phyloP scores from a whole-genome alignment of 2,797 vertebrate genomes.

The Parauchenoglanis ngamensis region DNA sequence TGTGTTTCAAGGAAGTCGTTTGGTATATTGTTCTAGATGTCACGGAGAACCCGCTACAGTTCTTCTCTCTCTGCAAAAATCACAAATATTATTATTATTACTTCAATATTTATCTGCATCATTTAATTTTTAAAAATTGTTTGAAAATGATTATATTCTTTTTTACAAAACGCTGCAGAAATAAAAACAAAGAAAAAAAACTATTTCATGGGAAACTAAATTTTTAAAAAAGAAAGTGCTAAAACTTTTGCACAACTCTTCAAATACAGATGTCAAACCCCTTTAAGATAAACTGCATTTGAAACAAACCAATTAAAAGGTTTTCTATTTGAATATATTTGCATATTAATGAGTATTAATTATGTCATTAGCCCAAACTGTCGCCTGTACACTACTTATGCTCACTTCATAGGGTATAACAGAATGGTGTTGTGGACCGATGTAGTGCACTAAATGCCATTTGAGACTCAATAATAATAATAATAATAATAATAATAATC shows the following conservation, averaged over 20 bases:
- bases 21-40: too few relatives aligned
- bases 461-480: not conserved
- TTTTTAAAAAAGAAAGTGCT: not conserved
- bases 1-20: too few relatives aligned
- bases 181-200: not conserved
- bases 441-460: not conserved
- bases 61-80: too few relatives aligned
- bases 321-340: not conserved
- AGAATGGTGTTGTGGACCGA: not conserved
- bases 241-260: not conserved
- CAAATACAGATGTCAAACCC: not conserved
- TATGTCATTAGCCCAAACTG: too few relatives aligned
- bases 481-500: conserved; percentile 12
- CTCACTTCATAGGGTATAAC: not conserved
- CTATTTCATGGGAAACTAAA: too few relatives aligned
- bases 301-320: not conserved
- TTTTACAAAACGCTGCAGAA: not conserved
- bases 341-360: not conserved
- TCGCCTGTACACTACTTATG: not conserved
- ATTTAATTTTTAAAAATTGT: not conserved
- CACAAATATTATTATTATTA: not conserved
- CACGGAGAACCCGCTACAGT: too few relatives aligned
- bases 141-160: too few relatives aligned
- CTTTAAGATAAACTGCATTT: not conserved
- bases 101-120: not conserved